These are phyloP conservation scores for Mobula hypostoma DNA, from an alignment of 2,113 vertebrate species.

Conservation along the genomic window DNA sequence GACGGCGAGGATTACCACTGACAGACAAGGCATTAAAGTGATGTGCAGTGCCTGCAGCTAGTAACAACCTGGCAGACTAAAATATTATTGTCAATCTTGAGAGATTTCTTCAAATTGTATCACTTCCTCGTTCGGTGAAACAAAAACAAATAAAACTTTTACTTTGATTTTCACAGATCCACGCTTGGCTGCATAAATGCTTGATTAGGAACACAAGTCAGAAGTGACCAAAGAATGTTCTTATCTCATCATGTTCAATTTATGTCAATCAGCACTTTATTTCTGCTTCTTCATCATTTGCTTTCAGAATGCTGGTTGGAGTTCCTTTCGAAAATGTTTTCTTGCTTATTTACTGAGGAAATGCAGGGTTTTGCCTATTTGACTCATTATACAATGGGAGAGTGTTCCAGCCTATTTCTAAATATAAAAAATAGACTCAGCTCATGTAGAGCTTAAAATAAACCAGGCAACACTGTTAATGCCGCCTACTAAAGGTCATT, in stretches of 20 bases:
- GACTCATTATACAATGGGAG: background rate
- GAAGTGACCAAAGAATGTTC: slow-evolving; percentile 27
- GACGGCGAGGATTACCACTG: slow-evolving; percentile 27
- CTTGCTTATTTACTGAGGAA: background rate
- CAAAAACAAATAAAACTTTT: slow-evolving; percentile 33
- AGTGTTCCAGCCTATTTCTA: background rate
- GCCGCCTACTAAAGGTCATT: background rate
- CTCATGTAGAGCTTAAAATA: background rate
- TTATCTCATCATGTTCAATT: slow-evolving; percentile 33
- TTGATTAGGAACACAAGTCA: slow-evolving; percentile 8
- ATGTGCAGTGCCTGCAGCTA: slow-evolving; percentile 30
- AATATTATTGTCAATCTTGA: slow-evolving; percentile 33
- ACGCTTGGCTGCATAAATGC: slow-evolving; percentile 20
- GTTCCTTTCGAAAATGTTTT: background rate
- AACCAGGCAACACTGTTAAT: background rate
- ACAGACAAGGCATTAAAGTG: slow-evolving; percentile 31
- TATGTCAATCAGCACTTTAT: slow-evolving; percentile 25
- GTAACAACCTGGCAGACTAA: slow-evolving; percentile 3
- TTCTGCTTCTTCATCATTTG: slow-evolving; percentile 24
- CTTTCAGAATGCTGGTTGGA: background rate
- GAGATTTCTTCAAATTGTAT: slow-evolving; percentile 30
- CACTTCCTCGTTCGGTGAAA: slow-evolving; percentile 33
- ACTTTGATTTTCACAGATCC: slow-evolving; percentile 19
- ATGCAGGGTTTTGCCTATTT: background rate
- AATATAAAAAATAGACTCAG: background rate